phyloP scores from a whole-genome alignment of 2,113 vertebrate genomes.

The Perca fluviatilis region DNA sequence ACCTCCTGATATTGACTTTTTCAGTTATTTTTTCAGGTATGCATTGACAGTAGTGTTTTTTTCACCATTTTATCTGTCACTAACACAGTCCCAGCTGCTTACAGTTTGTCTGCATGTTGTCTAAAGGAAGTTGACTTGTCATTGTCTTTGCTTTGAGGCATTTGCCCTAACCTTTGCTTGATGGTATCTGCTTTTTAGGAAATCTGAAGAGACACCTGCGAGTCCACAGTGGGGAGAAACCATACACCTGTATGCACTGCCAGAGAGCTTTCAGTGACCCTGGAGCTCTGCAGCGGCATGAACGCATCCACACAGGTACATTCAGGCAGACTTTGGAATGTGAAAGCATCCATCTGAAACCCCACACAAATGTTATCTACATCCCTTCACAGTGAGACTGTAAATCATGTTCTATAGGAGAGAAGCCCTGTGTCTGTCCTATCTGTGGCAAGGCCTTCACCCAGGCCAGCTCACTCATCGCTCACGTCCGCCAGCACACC shows the following conservation, averaged over 20 bases:
- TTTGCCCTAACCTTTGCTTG: not conserved
- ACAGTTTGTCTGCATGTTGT: not conserved
- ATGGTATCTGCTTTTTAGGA: slow-evolving; percentile 78
- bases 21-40: too few relatives aligned
- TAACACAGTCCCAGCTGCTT: slow-evolving; percentile 8
- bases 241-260: slow-evolving; percentile 93
- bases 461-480: slow-evolving; percentile 97
- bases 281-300: slow-evolving; percentile 93
- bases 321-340: not conserved
- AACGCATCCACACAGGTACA: slow-evolving; percentile 96
- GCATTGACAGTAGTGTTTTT: not conserved
- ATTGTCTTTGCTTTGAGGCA: slow-evolving; percentile 3
- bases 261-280: slow-evolving; percentile 96
- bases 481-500: slow-evolving; percentile 97
- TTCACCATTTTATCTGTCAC: not conserved
- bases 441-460: slow-evolving; percentile 98
- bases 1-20: not conserved
- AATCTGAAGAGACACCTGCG: slow-evolving; percentile 97
- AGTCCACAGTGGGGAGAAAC: slow-evolving; percentile 98
- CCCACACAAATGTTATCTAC: not conserved
- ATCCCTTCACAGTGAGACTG: not conserved
- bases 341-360: not conserved
- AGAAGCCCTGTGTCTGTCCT: slow-evolving; percentile 95
- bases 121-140: not conserved
- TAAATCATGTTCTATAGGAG: slow-evolving; percentile 84